Conservation (phyloP, 1,140 invertebrate genomes). For the Meloidogyne chitwoodi region DNA sequence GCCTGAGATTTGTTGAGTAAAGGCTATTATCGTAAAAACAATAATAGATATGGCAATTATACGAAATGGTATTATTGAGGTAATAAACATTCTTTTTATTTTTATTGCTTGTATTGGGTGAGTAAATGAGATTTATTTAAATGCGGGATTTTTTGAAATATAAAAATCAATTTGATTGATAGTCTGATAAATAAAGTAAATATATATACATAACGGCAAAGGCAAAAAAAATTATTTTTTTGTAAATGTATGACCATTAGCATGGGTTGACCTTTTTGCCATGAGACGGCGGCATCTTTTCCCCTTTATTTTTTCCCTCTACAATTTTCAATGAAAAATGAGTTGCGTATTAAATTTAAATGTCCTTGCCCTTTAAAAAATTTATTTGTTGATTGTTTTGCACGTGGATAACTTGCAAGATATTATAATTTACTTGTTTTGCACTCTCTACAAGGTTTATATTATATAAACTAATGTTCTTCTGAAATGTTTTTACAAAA, state of each 20-base stretch:
- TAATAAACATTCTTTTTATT: neutral
- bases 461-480: neutral
- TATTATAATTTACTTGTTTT: neutral
- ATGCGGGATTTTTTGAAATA: neutral
- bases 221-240: neutral
- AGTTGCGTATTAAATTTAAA: neutral
- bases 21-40: neutral
- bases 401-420: neutral
- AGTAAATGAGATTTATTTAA: neutral
- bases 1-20: neutral
- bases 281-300: neutral
- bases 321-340: neutral
- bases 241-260: neutral
- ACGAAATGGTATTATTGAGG: neutral
- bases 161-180: neutral
- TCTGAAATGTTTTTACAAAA: too few species aligned
- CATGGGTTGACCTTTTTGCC: neutral
- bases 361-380: neutral
- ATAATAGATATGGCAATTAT: neutral
- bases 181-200: neutral
- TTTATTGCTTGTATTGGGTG: neutral
- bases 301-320: neutral
- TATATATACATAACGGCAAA: neutral
- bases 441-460: neutral
- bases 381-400: neutral